These are phyloP conservation scores for Galerucella nymphaeae DNA, from an alignment of 2,888 invertebrate genomes.

Conservation along the genomic window DNA sequence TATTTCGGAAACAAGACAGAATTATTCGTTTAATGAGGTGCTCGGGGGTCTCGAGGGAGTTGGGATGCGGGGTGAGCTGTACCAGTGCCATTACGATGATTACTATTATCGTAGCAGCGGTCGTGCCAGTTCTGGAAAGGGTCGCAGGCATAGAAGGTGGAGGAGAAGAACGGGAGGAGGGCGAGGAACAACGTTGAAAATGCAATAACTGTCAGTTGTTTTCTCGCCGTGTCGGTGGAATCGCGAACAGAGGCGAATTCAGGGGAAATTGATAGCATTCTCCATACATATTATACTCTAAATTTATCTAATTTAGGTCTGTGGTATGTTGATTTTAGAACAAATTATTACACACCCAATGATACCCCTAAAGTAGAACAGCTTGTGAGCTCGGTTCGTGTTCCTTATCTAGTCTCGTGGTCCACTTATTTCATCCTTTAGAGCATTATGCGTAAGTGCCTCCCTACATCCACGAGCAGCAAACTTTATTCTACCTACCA, in stretches of 20 bases:
- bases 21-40: constrained; percentile 46
- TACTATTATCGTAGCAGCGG: constrained; percentile 53
- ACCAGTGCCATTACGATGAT: constrained; percentile 56
- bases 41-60: constrained; percentile 16
- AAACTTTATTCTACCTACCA: too few species aligned
- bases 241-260: constrained; percentile 43
- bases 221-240: constrained; percentile 52
- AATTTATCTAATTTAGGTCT: not conserved
- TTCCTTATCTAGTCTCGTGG: too few species aligned
- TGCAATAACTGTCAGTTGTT: constrained; percentile 65
- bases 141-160: constrained; percentile 49
- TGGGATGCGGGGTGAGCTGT: constrained; percentile 37
- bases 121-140: constrained; percentile 43
- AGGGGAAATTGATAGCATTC: constrained; percentile 40
- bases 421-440: too few species aligned
- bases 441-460: too few species aligned
- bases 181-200: constrained; percentile 57
- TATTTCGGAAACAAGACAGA: constrained; percentile 46
- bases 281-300: not conserved
- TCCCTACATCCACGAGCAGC: too few species aligned
- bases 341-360: too few species aligned
- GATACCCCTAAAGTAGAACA: too few species aligned
- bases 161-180: constrained; percentile 25
- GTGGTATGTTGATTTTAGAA: not conserved
- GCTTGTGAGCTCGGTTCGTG: too few species aligned